Percentiles rank a stretch among this genome's conserved stretches.
Evolutionary conservation across 2,113 vertebrate species (phyloP).

Genomic region (Antechinus stuartii): DNA sequence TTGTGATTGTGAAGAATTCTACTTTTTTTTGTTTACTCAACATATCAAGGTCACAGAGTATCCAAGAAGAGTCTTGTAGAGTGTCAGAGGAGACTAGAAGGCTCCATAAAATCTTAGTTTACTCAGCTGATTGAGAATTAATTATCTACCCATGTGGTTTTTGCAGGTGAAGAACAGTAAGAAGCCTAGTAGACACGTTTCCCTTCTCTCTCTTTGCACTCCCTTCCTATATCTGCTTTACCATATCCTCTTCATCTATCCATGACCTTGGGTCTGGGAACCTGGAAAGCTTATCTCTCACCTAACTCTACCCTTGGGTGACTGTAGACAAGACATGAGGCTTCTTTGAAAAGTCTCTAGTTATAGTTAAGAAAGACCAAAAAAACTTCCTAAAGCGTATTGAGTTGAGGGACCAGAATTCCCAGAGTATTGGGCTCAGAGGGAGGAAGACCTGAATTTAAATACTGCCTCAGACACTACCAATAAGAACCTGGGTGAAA

Average conservation of each 20-base stretch:
- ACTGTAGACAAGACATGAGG: not conserved
- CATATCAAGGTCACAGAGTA: not conserved
- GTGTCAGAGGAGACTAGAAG: not conserved
- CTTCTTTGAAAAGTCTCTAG: not conserved
- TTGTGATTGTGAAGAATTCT: not conserved
- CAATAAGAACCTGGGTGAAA: not conserved
- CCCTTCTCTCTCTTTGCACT: not conserved
- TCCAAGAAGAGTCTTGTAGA: not conserved
- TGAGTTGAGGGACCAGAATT: not conserved
- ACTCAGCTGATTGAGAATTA: not conserved
- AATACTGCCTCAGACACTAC: not conserved
- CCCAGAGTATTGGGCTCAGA: not conserved
- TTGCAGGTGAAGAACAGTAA: not conserved
- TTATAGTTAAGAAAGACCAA: not conserved
- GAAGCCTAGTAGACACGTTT: not conserved
- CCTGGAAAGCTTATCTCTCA: not conserved
- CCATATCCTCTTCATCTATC: not conserved
- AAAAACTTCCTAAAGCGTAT: not conserved
- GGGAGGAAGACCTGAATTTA: not conserved
- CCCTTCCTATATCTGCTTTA: not conserved
- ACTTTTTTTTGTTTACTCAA: not conserved
- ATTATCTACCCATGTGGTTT: not conserved
- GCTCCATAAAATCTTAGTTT: not conserved
- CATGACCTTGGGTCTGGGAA: not conserved
- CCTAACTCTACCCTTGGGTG: not conserved